These are phyloP conservation scores for Drosophila eohydei DNA, from an alignment of 2,888 invertebrate species.

Conservation along the genomic window DNA sequence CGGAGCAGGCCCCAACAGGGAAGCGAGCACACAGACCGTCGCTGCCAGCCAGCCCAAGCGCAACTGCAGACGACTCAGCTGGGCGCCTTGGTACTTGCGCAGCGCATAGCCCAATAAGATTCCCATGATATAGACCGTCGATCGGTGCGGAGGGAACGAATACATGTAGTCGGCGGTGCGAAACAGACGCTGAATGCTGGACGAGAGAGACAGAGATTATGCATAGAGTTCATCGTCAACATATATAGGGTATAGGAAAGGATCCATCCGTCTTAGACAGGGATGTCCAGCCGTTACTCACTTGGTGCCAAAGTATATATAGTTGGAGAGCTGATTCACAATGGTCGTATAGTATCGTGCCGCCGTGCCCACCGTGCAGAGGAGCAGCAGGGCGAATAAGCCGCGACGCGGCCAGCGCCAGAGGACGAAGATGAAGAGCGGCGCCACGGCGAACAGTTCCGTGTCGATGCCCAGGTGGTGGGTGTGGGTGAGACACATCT, in stretches of 20 bases:
- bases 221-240: not conserved
- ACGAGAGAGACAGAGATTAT: not conserved
- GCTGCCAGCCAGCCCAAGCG: constrained; percentile 87
- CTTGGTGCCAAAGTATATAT: constrained; percentile 89
- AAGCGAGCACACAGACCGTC: constrained; percentile 85
- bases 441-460: constrained; percentile 88
- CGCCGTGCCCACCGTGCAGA: constrained; percentile 87
- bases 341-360: constrained; percentile 88
- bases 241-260: not conserved
- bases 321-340: constrained; percentile 87
- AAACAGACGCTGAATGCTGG: constrained; percentile 88
- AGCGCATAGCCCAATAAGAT: constrained; percentile 88
- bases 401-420: constrained; percentile 88
- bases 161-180: constrained; percentile 90
- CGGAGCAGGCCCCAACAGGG: constrained; percentile 87
- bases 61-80: constrained; percentile 84
- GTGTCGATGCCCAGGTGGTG: constrained; percentile 90
- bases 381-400: constrained; percentile 83
- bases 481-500: constrained; percentile 90
- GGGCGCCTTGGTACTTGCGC: constrained; percentile 85
- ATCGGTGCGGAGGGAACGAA: constrained; percentile 88
- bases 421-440: constrained; percentile 86
- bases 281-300: constrained; percentile 85
- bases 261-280: not conserved
- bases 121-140: constrained; percentile 89